phyloP scores from a whole-genome alignment of 2,797 vertebrate genomes.

The Glyptemys insculpta region DNA sequence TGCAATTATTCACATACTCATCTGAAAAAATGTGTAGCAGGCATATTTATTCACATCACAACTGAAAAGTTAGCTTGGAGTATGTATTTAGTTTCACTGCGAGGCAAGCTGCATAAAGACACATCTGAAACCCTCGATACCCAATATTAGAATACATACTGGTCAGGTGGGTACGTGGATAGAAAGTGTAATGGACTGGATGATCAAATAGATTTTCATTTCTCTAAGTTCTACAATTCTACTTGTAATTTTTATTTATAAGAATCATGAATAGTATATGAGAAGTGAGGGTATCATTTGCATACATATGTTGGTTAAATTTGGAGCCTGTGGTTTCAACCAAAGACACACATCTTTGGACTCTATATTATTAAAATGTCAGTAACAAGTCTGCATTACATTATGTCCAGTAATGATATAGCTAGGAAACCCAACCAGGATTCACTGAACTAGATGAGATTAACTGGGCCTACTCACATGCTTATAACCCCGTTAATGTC shows the following conservation, averaged over 20 bases:
- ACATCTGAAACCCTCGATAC: not conserved
- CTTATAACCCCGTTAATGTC: not conserved
- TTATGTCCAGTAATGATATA: not conserved
- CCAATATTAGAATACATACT: not conserved
- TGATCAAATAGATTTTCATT: not conserved
- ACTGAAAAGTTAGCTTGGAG: not conserved
- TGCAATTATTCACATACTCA: not conserved
- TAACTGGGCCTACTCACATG: not conserved
- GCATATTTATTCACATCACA: not conserved
- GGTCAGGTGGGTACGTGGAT: not conserved
- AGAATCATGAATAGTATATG: not conserved
- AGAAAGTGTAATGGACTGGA: not conserved
- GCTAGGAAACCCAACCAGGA: not conserved
- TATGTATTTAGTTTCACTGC: not conserved
- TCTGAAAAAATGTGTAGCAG: not conserved
- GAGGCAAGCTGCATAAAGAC: not conserved
- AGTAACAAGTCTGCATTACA: not conserved
- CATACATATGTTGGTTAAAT: not conserved
- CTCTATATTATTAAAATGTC: not conserved
- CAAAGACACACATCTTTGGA: not conserved
- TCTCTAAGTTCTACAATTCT: not conserved
- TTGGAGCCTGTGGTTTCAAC: not conserved
- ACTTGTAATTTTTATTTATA: not conserved
- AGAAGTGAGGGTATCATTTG: not conserved
- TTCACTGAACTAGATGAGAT: not conserved